Percentiles rank a stretch among this genome's conserved stretches.
phyloP scores from a whole-genome alignment of 1,140 invertebrate species.

The Drosophila kikkawai region DNA sequence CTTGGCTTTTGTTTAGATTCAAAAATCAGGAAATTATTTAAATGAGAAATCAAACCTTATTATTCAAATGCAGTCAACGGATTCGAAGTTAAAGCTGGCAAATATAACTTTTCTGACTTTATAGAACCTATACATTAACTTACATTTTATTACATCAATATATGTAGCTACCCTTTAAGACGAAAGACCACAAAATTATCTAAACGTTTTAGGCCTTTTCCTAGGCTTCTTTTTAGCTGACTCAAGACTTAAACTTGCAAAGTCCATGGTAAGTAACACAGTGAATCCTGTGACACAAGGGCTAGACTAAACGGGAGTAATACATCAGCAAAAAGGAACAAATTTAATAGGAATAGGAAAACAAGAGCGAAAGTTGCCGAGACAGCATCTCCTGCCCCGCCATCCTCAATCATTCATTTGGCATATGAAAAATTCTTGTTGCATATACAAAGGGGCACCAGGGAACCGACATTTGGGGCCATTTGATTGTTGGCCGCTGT shows the following conservation, averaged over 20 bases:
- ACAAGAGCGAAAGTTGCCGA: conserved; percentile 3
- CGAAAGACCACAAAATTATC: not conserved
- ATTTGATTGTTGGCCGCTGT: conserved; percentile 63
- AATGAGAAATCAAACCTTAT: not conserved
- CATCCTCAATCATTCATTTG: conserved; percentile 50
- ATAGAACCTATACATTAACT: no score
- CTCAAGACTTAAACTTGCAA: conserved; percentile 55
- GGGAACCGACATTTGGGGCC: conserved; percentile 51
- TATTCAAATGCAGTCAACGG: not conserved
- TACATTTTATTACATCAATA: no score
- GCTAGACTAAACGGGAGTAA: conserved; percentile 16
- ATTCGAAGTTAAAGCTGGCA: not conserved
- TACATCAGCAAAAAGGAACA: not conserved
- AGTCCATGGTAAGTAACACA: conserved; percentile 15
- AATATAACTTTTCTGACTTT: no score
- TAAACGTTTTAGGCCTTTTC: conserved; percentile 7
- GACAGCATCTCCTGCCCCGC: conserved; percentile 9
- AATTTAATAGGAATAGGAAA: conserved; percentile 2
- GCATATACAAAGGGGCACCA: conserved; percentile 71
- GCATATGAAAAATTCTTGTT: conserved; percentile 60
- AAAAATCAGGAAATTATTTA: not conserved
- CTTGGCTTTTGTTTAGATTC: not conserved
- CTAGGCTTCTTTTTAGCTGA: conserved; percentile 64
- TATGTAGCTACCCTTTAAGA: not conserved
- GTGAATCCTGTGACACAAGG: conserved; percentile 22